Evolutionary conservation across 1,140 invertebrate species (phyloP).

Genomic region (Nymphalis io): DNA sequence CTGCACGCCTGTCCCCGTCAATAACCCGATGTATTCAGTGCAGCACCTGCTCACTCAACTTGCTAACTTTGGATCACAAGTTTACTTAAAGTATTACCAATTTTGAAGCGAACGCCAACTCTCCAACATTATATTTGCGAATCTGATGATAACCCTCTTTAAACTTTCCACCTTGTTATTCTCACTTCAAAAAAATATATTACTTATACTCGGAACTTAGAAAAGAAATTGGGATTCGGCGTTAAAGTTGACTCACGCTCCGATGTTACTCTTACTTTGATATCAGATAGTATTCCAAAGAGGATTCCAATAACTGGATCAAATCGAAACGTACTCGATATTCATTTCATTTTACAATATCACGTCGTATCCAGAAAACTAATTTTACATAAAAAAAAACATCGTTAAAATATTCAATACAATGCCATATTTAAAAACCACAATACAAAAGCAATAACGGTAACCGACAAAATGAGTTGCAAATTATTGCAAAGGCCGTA

Average conservation of each 20-base stretch:
- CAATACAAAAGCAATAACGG: constrained; percentile 7
- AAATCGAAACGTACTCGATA: constrained; percentile 8
- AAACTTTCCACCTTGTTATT: constrained; percentile 63
- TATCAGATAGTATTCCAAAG: constrained; percentile 49
- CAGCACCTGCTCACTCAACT: constrained; percentile 66
- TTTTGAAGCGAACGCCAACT: constrained; percentile 57
- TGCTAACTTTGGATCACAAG: constrained; percentile 61
- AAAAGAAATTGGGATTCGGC: constrained; percentile 57
- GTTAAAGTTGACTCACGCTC: constrained; percentile 42
- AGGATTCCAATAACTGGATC: constrained; percentile 39
- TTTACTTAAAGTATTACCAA: constrained; percentile 74
- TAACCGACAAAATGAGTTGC: constrained; percentile 7
- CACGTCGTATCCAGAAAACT: not conserved
- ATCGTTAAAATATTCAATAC: constrained; percentile 1
- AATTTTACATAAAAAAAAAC: not conserved
- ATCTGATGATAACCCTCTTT: constrained; percentile 48
- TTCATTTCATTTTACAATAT: not conserved
- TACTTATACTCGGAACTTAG: constrained; percentile 43
- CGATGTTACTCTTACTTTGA: constrained; percentile 45
- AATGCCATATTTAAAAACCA: not conserved
- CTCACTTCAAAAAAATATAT: constrained; percentile 49
- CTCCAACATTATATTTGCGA: constrained; percentile 60
- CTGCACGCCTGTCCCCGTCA: constrained; percentile 32
- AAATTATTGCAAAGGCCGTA: constrained; percentile 21
- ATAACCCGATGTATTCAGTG: constrained; percentile 61